Conservation (phyloP, 2,888 invertebrate genomes). For the Clusia tigrina region DNA sequence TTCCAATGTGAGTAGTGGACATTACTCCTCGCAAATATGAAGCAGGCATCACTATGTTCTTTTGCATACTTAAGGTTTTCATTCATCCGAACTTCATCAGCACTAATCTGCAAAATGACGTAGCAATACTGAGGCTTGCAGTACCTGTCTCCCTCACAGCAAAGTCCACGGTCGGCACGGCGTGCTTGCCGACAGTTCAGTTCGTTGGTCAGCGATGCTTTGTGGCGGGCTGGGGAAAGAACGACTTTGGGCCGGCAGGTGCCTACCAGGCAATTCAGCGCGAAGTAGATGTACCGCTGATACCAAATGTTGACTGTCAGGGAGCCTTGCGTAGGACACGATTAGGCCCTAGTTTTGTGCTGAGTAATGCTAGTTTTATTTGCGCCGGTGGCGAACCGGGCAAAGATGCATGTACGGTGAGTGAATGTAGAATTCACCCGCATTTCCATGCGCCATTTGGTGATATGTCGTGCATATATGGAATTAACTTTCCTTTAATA, state of each 20-base stretch:
- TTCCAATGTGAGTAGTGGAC: slow-evolving; percentile 67
- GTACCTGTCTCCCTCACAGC: slow-evolving; percentile 68
- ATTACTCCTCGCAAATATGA: too few relatives aligned
- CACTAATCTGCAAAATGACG: slow-evolving; percentile 79
- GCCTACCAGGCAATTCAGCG: slow-evolving; percentile 71
- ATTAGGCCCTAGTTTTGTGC: slow-evolving; percentile 70
- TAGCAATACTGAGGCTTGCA: slow-evolving; percentile 79
- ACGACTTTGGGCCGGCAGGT: slow-evolving; percentile 70
- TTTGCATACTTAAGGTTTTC: too few relatives aligned
- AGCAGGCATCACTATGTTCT: too few relatives aligned
- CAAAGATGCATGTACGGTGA: slow-evolving; percentile 81
- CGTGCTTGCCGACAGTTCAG: slow-evolving; percentile 67
- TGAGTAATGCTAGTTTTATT: slow-evolving; percentile 74
- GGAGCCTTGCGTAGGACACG: slow-evolving; percentile 71
- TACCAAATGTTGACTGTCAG: slow-evolving; percentile 73
- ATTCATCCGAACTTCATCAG: slow-evolving; percentile 74
- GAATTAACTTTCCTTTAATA: not conserved
- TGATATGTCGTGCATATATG: not conserved
- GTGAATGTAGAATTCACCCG: slow-evolving; percentile 38
- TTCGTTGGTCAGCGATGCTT: slow-evolving; percentile 67
- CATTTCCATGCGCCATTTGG: not conserved
- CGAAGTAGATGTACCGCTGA: slow-evolving; percentile 78
- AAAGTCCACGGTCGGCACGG: slow-evolving; percentile 69
- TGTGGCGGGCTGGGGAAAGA: slow-evolving; percentile 89
- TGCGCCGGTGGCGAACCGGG: slow-evolving; percentile 82